Evolutionary conservation across 2,797 vertebrate species (phyloP).

Genomic region (Nyctibius grandis): DNA sequence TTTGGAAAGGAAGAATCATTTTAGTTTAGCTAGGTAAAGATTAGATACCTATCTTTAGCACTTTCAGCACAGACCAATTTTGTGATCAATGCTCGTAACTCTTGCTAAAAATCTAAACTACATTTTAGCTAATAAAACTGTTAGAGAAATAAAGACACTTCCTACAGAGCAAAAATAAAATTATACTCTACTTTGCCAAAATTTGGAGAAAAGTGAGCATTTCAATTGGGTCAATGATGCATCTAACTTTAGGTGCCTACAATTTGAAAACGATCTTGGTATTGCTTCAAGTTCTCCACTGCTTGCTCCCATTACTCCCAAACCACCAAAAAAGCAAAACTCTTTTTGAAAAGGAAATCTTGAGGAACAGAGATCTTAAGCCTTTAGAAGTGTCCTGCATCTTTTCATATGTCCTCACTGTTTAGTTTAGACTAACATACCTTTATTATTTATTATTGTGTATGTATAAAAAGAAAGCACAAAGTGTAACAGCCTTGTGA

Average conservation of each 20-base stretch:
- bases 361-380: not conserved
- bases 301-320: not conserved
- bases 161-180: not conserved
- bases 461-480: not conserved
- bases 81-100: not conserved
- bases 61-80: not conserved
- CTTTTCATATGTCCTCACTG: not conserved
- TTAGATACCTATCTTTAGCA: not conserved
- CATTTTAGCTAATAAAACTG: not conserved
- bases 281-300: not conserved
- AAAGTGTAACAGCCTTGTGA: not conserved
- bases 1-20: not conserved
- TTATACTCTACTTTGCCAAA: not conserved
- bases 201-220: not conserved
- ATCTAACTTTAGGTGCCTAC: not conserved
- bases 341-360: not conserved
- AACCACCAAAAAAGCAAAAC: not conserved
- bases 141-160: not conserved
- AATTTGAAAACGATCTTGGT: not conserved
- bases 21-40: not conserved
- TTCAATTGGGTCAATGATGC: not conserved
- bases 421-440: not conserved
- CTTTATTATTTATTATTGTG: constrained; percentile 28
- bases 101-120: not conserved
- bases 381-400: not conserved